Percentiles rank a stretch among this genome's conserved stretches.
Conservation (phyloP, 1,140 invertebrate genomes). For the Steinernema feltiae region DNA sequence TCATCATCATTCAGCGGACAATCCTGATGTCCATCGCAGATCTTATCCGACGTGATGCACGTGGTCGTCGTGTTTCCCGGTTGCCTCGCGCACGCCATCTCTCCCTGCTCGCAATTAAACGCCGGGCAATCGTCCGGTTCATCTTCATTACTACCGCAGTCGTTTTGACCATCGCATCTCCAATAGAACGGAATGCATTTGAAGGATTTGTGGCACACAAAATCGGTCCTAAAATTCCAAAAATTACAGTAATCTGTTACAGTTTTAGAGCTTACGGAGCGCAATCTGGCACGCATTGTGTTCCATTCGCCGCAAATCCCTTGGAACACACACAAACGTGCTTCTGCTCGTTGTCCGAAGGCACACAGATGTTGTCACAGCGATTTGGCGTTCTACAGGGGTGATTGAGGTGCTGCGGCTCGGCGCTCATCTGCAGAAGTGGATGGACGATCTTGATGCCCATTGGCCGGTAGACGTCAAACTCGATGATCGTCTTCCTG, state of each 20-base stretch:
- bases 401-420: slow-evolving; percentile 16
- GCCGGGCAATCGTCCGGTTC: slow-evolving; percentile 25
- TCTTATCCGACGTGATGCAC: slow-evolving; percentile 72
- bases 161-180: slow-evolving; percentile 33
- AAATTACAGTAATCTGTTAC: not conserved
- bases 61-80: slow-evolving; percentile 59
- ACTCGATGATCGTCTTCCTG: slow-evolving; percentile 18
- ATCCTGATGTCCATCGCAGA: slow-evolving; percentile 71
- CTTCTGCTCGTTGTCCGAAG: not conserved
- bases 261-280: slow-evolving; percentile 17
- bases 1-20: slow-evolving; percentile 76
- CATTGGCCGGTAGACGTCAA: slow-evolving; percentile 23
- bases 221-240: slow-evolving; percentile 16
- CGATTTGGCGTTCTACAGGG: slow-evolving; percentile 17
- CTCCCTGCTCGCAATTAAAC: slow-evolving; percentile 21
- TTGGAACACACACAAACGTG: slow-evolving; percentile 24
- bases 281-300: slow-evolving; percentile 26
- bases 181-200: slow-evolving; percentile 29
- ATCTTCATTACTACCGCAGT: slow-evolving; percentile 29
- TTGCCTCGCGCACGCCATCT: slow-evolving; percentile 11
- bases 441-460: slow-evolving; percentile 29
- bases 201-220: slow-evolving; percentile 27
- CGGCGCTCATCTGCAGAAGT: slow-evolving; percentile 13
- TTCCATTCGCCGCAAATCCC: slow-evolving; percentile 20
- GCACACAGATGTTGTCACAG: slow-evolving; percentile 29